Percentiles rank a stretch among this genome's conserved stretches.
phyloP scores from a whole-genome alignment of 2,113 vertebrate species.

The Heloderma charlesbogerti region DNA sequence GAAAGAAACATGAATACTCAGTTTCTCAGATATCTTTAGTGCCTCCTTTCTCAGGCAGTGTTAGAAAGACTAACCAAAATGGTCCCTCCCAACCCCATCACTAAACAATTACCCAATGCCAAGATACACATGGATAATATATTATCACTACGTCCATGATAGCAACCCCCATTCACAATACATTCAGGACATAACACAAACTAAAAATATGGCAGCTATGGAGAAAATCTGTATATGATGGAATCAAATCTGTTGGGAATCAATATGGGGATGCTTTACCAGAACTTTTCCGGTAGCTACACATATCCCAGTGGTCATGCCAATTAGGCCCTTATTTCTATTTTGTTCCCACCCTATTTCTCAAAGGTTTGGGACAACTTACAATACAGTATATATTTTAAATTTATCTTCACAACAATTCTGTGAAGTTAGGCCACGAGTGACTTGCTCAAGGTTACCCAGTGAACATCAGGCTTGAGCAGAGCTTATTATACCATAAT shows the following conservation, averaged over 20 bases:
- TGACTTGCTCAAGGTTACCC: background rate
- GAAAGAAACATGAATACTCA: background rate
- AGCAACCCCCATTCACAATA: background rate
- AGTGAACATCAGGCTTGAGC: background rate
- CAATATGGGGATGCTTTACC: background rate
- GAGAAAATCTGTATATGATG: background rate
- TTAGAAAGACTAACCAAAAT: background rate
- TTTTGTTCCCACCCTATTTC: background rate
- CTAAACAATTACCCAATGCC: background rate
- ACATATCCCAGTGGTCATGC: background rate
- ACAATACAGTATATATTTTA: background rate
- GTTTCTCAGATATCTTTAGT: conserved; percentile 14
- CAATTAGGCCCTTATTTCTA: background rate
- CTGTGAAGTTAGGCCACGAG: background rate
- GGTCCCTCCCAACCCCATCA: background rate
- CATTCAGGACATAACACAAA: too few relatives aligned
- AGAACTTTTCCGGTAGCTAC: background rate
- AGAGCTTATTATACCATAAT: background rate
- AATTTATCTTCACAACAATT: background rate
- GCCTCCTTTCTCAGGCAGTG: background rate
- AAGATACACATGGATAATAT: background rate
- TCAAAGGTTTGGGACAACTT: background rate
- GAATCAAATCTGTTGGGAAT: background rate
- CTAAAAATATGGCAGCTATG: background rate
- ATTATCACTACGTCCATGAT: background rate